Conservation (phyloP, 1,140 invertebrate genomes). For the Luehdorfia chinensis region DNA sequence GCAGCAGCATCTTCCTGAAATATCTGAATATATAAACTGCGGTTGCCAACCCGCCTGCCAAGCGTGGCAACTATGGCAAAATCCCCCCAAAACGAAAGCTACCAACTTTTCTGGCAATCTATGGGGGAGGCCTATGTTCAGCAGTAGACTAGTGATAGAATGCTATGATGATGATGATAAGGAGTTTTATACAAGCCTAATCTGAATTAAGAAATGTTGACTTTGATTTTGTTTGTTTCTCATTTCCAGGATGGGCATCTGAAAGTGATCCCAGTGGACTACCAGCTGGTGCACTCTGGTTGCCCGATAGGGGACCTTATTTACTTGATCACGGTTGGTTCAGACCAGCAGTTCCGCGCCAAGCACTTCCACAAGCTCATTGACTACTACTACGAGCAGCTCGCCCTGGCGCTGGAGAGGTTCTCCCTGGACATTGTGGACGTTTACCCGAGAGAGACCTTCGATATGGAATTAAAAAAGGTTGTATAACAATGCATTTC, state of each 20-base stretch:
- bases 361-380: slow-evolving; percentile 67
- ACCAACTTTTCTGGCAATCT: too few species aligned
- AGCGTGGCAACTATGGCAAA: too few species aligned
- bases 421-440: slow-evolving; percentile 28
- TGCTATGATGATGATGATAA: too few species aligned
- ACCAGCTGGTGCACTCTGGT: slow-evolving; percentile 73
- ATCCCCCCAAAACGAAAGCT: too few species aligned
- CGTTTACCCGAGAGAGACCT: slow-evolving; percentile 41
- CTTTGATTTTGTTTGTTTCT: too few species aligned
- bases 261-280: slow-evolving; percentile 71
- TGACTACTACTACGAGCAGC: slow-evolving; percentile 60
- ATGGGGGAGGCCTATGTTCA: too few species aligned
- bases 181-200: too few species aligned
- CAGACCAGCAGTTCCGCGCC: slow-evolving; percentile 60
- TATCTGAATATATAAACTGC: too few species aligned
- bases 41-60: too few species aligned
- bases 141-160: too few species aligned
- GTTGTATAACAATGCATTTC: slow-evolving; percentile 17
- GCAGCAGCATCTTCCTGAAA: too few species aligned
- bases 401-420: slow-evolving; percentile 26
- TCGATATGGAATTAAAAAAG: slow-evolving; percentile 41
- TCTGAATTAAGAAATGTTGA: too few species aligned
- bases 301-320: slow-evolving; percentile 74
- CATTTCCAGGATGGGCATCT: slow-evolving; percentile 44
- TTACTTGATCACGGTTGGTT: slow-evolving; percentile 76